Evolutionary conservation across 1,140 invertebrate genomes (phyloP), one percentile per base, ranked within the genome.

Genomic region (Drosophila ambigua): DNA sequence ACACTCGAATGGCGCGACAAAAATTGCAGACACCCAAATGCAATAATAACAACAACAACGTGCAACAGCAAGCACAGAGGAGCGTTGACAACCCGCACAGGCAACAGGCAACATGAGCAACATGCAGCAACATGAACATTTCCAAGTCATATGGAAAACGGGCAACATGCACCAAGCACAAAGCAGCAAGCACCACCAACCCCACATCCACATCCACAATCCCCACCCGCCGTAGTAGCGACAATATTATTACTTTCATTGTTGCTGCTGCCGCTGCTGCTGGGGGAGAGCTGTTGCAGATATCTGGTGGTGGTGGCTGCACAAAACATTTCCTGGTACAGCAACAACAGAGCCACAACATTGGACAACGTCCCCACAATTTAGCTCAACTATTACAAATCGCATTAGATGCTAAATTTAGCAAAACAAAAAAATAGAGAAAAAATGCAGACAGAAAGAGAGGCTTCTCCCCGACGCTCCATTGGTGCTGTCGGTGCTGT

Each of bases 351-450:
- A 61, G 24, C 74, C 28, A 49, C 73, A 51, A 11, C 59, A 58
- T 51, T 54, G 48, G 49, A 76, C 76, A 77, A 39, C 35, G 35
- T 39, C 35, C 51, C 73, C 53, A 81, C 81, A 85, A 85, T 85
- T 85, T 81, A 85, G 82, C 82, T 79, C 81, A 85, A 71, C 78
- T 85, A 87, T 87, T 81, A 87, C 81, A 85, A 85, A 85, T 85
- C 81, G 81, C 81, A 87, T 85, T 85, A 85, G 81, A 87, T 67
- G 82, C 77, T 85, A 85, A 81, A 85, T 85, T 85, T 85, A 85
- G 81, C 80, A 58, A 61, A 61, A 66, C 26, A 51, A 20, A 64
- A 63, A 16, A 58, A 61, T 57, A 66, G 26, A 35, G 0, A n/a
- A 23, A 20, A 15, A 63, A 13, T 3, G 31, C 63, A 50, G 45